Base-by-base conservation (phyloP, 2,888 invertebrate genomes). In the Leptopilina syphax region DNA sequence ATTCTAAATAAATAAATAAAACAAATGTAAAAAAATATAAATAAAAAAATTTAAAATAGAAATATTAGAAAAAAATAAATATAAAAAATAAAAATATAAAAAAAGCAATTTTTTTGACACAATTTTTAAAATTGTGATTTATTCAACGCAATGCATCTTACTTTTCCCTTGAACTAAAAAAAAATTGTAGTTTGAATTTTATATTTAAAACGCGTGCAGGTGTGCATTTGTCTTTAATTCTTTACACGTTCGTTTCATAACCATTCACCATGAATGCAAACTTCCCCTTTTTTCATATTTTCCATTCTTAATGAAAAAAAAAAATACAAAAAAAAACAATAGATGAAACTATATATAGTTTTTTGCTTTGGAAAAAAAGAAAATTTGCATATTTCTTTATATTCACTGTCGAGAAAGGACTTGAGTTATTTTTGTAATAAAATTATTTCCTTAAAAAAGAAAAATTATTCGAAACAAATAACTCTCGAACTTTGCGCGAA, bases 231-330 rank as follows among this genome's bases (percentile, higher is more conserved):
- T 27, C 73, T 54, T 41, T 73, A 73, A 73, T 73, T 73, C 73
- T 73, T 73, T 54, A 57, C 73, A 57, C 73, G 73, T 34, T 73
- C 73, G 54, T 73, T 54, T 57, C 57, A 73, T 73, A 73, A 73
- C n/a, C 34, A 54, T 57, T 57, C 73, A 73, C 1, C 34, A 41
- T 73, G 73, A 57, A 57, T 73, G 73, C 57, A 10, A 73, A 73
- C n/a, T 34, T 57, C n/a, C 3, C 34, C 34, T 41, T 41, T 73
- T 57, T 73, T 57, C n/a, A 73, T 73, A 57, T 54, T 60, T n/a
- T 57, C 34, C 9, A 24, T 27, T 70, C 3, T 57, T 3, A 27
- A 27, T 34, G 34, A 50, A 9, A 73, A 27, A 34, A n/a, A 12
- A 70, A 10, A 13, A 50, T 5, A 9, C 3, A 73, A 12, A n/a